Base-by-base conservation (phyloP, 1,140 invertebrate species). In the Cryptotermes secundus region DNA sequence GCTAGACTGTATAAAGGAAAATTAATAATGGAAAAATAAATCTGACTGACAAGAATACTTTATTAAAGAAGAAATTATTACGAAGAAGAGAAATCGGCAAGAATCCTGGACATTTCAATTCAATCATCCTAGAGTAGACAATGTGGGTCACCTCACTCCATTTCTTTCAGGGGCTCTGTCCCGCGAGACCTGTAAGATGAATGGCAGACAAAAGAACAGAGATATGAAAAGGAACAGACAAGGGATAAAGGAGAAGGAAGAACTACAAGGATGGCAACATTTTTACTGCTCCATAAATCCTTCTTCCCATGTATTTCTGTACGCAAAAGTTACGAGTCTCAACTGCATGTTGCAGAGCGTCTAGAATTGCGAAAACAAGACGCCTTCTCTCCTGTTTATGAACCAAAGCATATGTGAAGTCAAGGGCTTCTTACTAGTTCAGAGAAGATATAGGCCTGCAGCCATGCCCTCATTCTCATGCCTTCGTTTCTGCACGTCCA, bases 1-100 rank as follows among this genome's bases (percentile, higher is more conserved):
- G 4, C 26, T 26, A 72, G 26, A 72, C 10, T 1, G 26, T 31
- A 72, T 1, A 72, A n/a, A 72, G n/a, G 14, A 14, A 72, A 72
- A 72, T 72, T 72, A 72, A 72, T 72, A 72, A n/a, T 72, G 59
- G 6, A 72, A 72, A 72, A 72, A 72, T 72, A 49, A 49, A 49
- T 49, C 45, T 49, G 19, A 49, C 45, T 14, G 19, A 49, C 14
- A 49, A 49, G 19, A 49, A 49, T 49, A 49, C 59, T n/a, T 72
- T 72, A 72, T 72, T 72, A 72, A 72, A 72, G 59, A 72, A 72
- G 45, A 49, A 49, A 49, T 49, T 3, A 49, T 49, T 49, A 49
- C 45, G 16, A 72, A 72, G 7, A 26, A 72, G 59, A 72, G 14
- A 72, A n/a, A n/a, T 14, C n/a, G 31, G n/a, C 59, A n/a, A 16